Evolutionary conservation across 1,140 invertebrate genomes (phyloP), one percentile per base, ranked within the genome.

Genomic region (Drosophila yakuba): DNA sequence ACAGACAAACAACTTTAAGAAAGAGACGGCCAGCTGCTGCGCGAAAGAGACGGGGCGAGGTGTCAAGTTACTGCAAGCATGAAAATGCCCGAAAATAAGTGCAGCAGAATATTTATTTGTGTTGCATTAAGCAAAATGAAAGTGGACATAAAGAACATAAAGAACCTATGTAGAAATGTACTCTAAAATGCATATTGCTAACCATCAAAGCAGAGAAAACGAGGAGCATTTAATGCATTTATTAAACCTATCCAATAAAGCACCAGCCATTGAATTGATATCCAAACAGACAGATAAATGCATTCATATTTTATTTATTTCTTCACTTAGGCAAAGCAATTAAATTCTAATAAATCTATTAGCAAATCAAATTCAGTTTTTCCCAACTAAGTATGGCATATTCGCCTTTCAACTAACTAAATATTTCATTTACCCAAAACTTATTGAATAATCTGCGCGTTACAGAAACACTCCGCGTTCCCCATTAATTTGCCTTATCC

Each of bases 101-200:
- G 74, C 44, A 67, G 50, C 68, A 51, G 71, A 63, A 83, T 69
- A 73, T 68, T 57, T 76, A 76, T 85, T 85, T 85, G 50, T 60
- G 41, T 66, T 32, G 62, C 62, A 57, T 56, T 20, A 38, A 57
- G 15, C 54, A 25, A 55, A 63, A 74, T 32, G 47, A 64, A 64
- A 63, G 50, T 17, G 43, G 28, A 60, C 47, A 48, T 28, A 28
- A 57, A 57, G n/a, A 51, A 60, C 47, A 48, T 28, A 28, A 57
- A 57, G n/a, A 51, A 51, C n/a, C 15, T n/a, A 15, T 15, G 4
- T 7, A 12, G 32, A 35, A 35, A 51, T 51, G 10, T 17, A 51
- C 28, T 51, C n/a, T 12, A 51, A 35, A 32, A 51, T 51, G 48
- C 28, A 51, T 35, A 5, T 35, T 35, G 48, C 48, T 2, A 48